A percentile compares a stretch with the other conserved stretches of the same genome.
These are phyloP conservation scores for Vidua chalybeata DNA, from an alignment of 2,113 vertebrate genomes.

Conservation along the genomic window DNA sequence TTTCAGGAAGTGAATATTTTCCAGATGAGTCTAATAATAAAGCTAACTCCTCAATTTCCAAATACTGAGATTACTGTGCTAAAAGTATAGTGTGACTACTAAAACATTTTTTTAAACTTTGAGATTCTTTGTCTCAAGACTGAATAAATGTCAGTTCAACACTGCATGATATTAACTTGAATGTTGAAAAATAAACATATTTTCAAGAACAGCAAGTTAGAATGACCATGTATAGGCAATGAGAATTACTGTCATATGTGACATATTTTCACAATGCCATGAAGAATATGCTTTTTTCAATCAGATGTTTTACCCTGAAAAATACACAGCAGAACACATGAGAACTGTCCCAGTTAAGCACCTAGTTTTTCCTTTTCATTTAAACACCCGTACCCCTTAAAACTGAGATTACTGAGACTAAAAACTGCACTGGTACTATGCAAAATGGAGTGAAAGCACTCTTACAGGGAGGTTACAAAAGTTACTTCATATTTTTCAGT, in stretches of 20 bases:
- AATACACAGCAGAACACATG: background rate
- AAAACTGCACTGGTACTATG: background rate
- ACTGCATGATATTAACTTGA: background rate
- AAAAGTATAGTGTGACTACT: background rate
- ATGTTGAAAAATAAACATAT: background rate
- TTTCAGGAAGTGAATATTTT: background rate
- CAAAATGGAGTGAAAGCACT: background rate
- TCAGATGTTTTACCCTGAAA: background rate
- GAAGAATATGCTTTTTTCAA: background rate
- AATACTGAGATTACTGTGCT: background rate
- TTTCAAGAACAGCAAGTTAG: background rate
- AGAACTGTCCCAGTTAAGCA: background rate
- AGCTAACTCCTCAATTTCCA: background rate
- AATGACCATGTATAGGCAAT: background rate
- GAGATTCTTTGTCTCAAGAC: background rate
- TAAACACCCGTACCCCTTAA: background rate
- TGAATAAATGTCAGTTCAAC: background rate
- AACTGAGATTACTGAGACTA: too few species aligned
- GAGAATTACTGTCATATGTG: background rate
- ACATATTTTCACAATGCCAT: background rate
- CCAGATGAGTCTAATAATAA: background rate
- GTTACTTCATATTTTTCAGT: background rate
- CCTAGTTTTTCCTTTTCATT: background rate
- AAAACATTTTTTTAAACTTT: background rate
- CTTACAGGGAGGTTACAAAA: background rate